Base-by-base conservation (phyloP, 2,113 vertebrate species). In the Prolemur simus region DNA sequence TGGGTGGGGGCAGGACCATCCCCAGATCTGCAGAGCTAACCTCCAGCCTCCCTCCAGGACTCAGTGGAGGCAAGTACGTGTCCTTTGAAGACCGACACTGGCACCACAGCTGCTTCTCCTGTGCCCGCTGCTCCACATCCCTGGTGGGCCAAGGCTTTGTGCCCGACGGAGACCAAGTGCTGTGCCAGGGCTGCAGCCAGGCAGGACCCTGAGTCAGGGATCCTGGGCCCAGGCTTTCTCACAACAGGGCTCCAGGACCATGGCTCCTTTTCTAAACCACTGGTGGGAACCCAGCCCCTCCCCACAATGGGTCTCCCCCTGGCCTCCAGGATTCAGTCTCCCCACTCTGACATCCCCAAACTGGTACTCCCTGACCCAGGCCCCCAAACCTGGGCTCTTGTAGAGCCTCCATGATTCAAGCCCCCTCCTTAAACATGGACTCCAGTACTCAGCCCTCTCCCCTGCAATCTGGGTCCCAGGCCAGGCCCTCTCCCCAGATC, bases 31-130 rank as follows among this genome's bases (percentile, higher is more conserved):
- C 63, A 32, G 85, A 66, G 34, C 60, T 98, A 95, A 97, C 86
- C 49, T 91, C 68, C 89, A 12, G 86, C 78, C 83, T 76, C 92
- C 93, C 90, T 25, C 0, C 82, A 99, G 99, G 99, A 97, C 99
- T 99, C 29, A 99, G 99, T 0, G 99, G 99, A 20, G 99, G 99
- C 69, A 99, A 99, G 98, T 99, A 99, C 20, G 99, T 99, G 98
- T 99, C 99, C 91, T 99, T 99, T 15, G 99, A 99, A 99, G 99
- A 99, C 6, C 99, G 99, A 25, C 99, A 99, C 98, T 99, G 99
- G 99, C 99, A 99, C 98, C 99, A 99, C 98, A 98, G 99, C 11
- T 99, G 99, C 98, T 99, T 99, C 98, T 99, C 98, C 98, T 99
- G 99, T 7, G 99, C 99, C 64, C 99, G 99, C 96, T 99, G 99